These are phyloP conservation scores for Xiphorhynchus erythropygius DNA, from an alignment of 2,797 vertebrate genomes.

Conservation along the genomic window DNA sequence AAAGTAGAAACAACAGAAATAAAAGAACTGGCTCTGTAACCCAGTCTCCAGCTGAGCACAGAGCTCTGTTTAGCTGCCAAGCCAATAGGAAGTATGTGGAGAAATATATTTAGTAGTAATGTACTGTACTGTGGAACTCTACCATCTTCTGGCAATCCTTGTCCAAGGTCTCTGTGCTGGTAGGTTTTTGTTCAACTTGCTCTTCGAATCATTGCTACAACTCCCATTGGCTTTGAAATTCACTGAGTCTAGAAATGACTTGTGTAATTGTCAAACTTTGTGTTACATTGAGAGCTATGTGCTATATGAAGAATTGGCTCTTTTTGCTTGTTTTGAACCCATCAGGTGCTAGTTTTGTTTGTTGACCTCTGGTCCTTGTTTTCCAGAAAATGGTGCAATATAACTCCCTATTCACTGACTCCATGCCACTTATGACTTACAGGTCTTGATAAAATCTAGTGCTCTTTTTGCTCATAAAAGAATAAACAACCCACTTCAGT, in stretches of 20 bases:
- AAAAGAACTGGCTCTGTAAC: neutral
- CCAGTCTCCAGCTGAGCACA: neutral
- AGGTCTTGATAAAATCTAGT: neutral
- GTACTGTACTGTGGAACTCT: fast-evolving
- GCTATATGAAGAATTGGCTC: neutral
- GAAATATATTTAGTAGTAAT: neutral
- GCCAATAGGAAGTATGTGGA: neutral
- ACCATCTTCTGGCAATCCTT: fast-evolving
- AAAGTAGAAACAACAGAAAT: neutral
- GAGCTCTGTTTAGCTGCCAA: neutral
- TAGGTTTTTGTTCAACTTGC: neutral
- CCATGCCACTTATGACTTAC: neutral
- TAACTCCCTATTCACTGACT: no score
- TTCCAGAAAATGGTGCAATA: neutral
- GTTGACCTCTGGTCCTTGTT: neutral
- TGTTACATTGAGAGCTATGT: neutral
- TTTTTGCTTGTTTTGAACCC: neutral
- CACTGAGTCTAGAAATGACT: neutral
- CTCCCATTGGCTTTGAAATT: neutral
- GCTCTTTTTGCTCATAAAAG: neutral
- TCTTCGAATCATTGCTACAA: neutral
- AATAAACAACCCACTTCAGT: neutral
- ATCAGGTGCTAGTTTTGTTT: neutral
- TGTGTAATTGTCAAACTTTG: neutral
- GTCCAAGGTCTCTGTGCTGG: neutral